Conservation (phyloP, 2,113 vertebrate species). For the Nothoprocta pentlandii region DNA sequence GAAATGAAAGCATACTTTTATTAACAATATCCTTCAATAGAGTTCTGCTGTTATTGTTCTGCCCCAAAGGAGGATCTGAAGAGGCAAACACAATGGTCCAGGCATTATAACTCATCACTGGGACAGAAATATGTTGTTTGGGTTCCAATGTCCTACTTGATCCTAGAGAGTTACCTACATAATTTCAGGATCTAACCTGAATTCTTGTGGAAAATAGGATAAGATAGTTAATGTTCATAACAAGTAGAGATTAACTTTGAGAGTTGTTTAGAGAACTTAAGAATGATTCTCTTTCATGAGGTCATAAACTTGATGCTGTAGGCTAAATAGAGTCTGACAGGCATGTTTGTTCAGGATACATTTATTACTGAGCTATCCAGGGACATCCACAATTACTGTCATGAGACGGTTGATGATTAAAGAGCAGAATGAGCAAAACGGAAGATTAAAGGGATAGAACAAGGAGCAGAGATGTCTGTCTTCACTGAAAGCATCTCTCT, state of each 20-base stretch:
- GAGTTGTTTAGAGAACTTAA: slow-evolving; percentile 49
- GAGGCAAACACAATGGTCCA: background rate
- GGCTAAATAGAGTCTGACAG: slow-evolving; percentile 61
- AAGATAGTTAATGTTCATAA: background rate
- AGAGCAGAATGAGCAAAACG: slow-evolving; percentile 46
- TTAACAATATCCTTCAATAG: background rate
- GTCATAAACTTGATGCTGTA: slow-evolving; percentile 47
- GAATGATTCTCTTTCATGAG: slow-evolving; percentile 53
- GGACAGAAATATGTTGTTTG: background rate
- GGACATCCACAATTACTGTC: slow-evolving; percentile 60
- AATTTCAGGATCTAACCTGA: background rate
- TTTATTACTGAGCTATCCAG: slow-evolving; percentile 56
- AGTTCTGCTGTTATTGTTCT: background rate
- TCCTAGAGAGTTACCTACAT: fast-evolving
- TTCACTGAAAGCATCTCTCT: background rate
- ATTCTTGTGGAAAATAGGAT: background rate
- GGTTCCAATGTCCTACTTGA: background rate
- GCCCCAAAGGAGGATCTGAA: background rate
- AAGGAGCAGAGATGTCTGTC: background rate
- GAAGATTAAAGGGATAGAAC: slow-evolving; percentile 52
- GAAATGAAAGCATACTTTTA: background rate
- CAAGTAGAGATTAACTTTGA: slow-evolving; percentile 27
- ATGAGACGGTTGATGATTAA: slow-evolving; percentile 31
- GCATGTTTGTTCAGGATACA: slow-evolving; percentile 64
- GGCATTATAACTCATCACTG: background rate